Evolutionary conservation across 2,113 vertebrate genomes (phyloP).

Genomic region (Irena cyanogastra): DNA sequence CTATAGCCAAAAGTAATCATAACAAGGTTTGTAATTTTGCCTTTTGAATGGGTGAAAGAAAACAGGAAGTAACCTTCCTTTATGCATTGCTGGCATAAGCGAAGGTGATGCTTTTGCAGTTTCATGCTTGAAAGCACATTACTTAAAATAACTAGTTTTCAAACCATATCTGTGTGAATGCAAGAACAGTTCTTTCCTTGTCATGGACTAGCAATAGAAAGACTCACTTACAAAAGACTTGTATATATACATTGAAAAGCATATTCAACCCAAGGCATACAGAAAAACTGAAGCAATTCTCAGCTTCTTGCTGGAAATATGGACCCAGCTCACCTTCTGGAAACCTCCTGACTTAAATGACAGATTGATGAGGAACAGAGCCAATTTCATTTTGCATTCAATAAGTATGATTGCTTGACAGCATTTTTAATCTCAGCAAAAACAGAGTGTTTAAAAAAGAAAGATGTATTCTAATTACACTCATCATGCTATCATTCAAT

Average conservation of each 20-base stretch:
- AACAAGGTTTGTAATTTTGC: background rate
- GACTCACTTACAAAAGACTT: background rate
- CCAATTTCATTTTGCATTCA: background rate
- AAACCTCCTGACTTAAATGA: background rate
- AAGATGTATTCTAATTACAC: conserved; percentile 25
- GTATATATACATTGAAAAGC: background rate
- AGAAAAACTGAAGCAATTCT: background rate
- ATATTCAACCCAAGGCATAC: background rate
- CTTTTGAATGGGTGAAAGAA: background rate
- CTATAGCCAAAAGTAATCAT: background rate
- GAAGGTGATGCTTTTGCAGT: background rate
- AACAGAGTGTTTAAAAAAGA: background rate
- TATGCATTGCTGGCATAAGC: background rate
- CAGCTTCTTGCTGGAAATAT: background rate
- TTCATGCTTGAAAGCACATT: background rate
- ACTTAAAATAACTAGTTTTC: background rate
- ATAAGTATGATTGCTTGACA: background rate
- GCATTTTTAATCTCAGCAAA: conserved; percentile 25
- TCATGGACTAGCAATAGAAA: background rate
- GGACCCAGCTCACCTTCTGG: background rate
- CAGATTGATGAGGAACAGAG: background rate
- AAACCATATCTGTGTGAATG: background rate
- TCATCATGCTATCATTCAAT: conserved; percentile 13
- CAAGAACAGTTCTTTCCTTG: background rate
- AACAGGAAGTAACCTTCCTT: background rate